Conservation (phyloP, 2,113 vertebrate genomes). For the Charadrius vociferus region DNA sequence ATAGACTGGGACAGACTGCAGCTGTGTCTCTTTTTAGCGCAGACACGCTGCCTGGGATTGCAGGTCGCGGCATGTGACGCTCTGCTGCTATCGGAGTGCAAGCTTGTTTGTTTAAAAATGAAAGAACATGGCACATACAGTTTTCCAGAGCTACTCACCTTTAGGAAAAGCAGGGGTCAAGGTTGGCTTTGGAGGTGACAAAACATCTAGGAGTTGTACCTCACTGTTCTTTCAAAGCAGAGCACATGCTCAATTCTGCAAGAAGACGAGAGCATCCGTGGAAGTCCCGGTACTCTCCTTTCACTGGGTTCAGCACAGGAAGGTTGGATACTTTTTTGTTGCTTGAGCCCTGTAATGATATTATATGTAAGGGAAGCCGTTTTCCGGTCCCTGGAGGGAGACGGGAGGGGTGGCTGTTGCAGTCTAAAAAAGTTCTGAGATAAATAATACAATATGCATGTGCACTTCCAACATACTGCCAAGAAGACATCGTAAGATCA, state of each 20-base stretch:
- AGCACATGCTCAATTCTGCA: background rate
- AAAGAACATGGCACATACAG: background rate
- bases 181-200: background rate
- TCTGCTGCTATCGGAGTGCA: accelerated
- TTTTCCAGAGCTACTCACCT: background rate
- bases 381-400: background rate
- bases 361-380: background rate
- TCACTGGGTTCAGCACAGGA: background rate
- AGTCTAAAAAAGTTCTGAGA: background rate
- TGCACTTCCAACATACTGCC: background rate
- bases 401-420: background rate
- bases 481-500: background rate
- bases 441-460: background rate
- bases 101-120: background rate
- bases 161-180: background rate
- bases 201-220: background rate
- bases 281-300: background rate
- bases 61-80: accelerated
- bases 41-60: accelerated
- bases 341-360: background rate
- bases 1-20: background rate
- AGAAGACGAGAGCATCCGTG: accelerated
- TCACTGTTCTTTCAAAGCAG: background rate
- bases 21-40: background rate
- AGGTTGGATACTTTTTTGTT: background rate